Evolutionary conservation across 2,797 vertebrate species (phyloP), one percentile per base, ranked within the genome.

Genomic region (Cirrhinus molitorella): DNA sequence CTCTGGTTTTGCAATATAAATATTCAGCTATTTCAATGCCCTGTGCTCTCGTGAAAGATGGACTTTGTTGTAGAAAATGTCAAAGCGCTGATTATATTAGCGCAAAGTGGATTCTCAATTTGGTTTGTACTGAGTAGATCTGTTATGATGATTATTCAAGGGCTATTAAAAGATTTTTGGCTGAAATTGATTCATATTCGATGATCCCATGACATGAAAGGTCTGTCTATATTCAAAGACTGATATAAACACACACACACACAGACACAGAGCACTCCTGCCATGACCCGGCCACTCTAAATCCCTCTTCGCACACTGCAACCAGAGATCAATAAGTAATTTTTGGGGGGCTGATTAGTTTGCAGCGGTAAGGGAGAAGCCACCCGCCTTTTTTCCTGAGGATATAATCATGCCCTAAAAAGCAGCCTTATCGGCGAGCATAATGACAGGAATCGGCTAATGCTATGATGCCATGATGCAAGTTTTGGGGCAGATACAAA

Each of bases 311-410:
- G 92, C 93, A 91, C 94, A 92, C 90, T 91, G 90, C 89, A 91
- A 89, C 89, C 83, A 76, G 87, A 93, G 96, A 99, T 99, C 98
- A 98, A 99, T 99, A 99, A 98, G 95, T 98, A 97, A 99, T 99
- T 99, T 97, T 95, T 96, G 94, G 96, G 81, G 96, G 97, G 95
- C 96, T 97, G 97, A 99, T 99, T 99, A 99, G 96, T 95, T 97
- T 97, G 94, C 95, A 92, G 94, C 93, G 93, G 95, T 93, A 95
- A 95, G 95, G 96, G 96, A 95, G 95, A 95, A 94, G 93, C 83
- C 93, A 93, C 94, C 94, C 88, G 47, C 95, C 96, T 93, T 55
- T 81, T 96, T 94, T 97, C 96, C 95, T 92, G 94, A 96, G 97
- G 97, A 97, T 95, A 96, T 98, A 98, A 98, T 98, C 96, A 97